Evolutionary conservation across 2,113 vertebrate genomes (phyloP), one percentile per base, ranked within the genome.

Genomic region (Chinchilla lanigera): DNA sequence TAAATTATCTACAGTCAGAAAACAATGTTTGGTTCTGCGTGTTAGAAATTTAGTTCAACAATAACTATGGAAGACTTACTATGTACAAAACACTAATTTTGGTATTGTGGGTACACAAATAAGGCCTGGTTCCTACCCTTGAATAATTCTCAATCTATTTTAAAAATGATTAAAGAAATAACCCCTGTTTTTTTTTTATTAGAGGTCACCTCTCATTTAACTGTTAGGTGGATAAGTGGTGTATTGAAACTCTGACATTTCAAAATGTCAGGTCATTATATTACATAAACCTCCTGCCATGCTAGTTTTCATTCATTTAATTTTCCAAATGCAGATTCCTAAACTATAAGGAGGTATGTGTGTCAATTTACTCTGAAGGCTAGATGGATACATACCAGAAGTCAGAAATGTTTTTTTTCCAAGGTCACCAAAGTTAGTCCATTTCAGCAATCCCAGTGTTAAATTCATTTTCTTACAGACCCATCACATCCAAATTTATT

Each of bases 31-130:
- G 52, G 20, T 90, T 63, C 67, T 92, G 17, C 78, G 16, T 83
- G 13, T 80, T 83, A 90, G 41, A 20, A 94, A 96, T 90, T 88
- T 35, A 85, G 9, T 61, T 73, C 47, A 82, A 65, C 44, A 82
- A 28, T 63, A 88, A 78, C n/a, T 54, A 78, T 75, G 77, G 78
- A 92, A 75, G 52, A 86, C 4, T 28, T 77, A 16, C 7, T 44
- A 2, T 86, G 30, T 50, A 30, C 75, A 94, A 80, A 88, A 77
- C 50, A 78, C 20, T 67, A 41, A 78, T 87, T 56, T 63, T 90
- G 47, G 2, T 56, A 7, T n/a, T 77, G 0, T 50, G 47, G 16
- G 9, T 69, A 87, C 35, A 90, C 35, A 75, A 26, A 35, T 56
- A 89, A 90, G 52, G 41, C 35, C 5, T 73, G 22, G 7, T 89